These are phyloP conservation scores for Siderastrea radians DNA, from an alignment of 92 coral and sea anemone genomes.

Conservation along the genomic window DNA sequence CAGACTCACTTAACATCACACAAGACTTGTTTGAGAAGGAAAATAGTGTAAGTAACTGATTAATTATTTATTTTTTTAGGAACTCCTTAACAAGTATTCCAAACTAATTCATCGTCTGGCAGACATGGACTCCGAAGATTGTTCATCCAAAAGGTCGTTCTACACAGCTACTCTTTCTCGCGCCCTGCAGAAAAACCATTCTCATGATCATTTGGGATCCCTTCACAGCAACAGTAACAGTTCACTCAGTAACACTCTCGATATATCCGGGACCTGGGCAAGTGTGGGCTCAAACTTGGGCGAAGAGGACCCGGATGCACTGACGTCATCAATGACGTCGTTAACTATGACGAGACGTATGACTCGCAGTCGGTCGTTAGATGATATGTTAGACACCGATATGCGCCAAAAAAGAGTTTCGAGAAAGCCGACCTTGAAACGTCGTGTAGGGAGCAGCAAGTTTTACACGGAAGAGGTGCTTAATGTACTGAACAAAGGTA, in stretches of 20 bases:
- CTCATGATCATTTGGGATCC: constrained; percentile 44
- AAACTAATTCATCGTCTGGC: constrained; percentile 57
- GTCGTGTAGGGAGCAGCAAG: constrained; percentile 90
- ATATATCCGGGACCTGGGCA: constrained; percentile 48
- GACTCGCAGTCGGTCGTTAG: constrained; percentile 94
- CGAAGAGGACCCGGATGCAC: constrained; percentile 41
- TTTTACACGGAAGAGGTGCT: constrained; percentile 85
- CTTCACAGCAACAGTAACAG: constrained; percentile 48
- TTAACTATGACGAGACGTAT: constrained; percentile 65
- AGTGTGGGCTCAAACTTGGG: constrained; percentile 46
- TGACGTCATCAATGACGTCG: constrained; percentile 54
- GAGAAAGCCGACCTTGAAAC: constrained; percentile 65
- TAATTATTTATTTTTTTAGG: constrained; percentile 29
- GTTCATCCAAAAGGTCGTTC: constrained; percentile 40
- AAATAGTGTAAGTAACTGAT: not conserved
- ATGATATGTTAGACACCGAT: constrained; percentile 79
- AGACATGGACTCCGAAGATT: constrained; percentile 67
- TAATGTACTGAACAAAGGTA: constrained; percentile 79
- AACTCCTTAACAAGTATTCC: constrained; percentile 40
- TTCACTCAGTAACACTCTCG: constrained; percentile 41
- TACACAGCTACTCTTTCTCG: constrained; percentile 62
- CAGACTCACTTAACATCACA: too few relatives aligned
- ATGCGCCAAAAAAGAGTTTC: constrained; percentile 52
- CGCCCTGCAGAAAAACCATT: constrained; percentile 32
- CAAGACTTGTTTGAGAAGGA: too few relatives aligned